Base-by-base conservation (phyloP, 2,113 vertebrate species). In the Tyrannus savana region DNA sequence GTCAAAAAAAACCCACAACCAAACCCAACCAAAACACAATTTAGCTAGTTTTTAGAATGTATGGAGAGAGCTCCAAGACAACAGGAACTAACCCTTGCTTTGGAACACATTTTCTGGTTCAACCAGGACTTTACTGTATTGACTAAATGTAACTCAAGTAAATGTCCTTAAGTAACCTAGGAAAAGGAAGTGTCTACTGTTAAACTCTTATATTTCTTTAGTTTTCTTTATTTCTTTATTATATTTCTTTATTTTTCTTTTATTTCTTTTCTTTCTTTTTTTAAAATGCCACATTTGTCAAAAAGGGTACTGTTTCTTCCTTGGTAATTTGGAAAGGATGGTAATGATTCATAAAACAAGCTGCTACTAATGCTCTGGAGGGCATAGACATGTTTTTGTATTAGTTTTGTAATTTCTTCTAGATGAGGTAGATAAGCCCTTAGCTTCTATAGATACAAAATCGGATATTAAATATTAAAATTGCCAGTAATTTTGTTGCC, bases 271-370 rank as follows among this genome's bases (percentile, higher is more conserved):
- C 50, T 52, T 52, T 28, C 25, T 15, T 52, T 63, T 44, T 88
- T 86, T 59, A 59, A 93, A 95, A 93, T 86, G 50, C 37, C 46
- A 27, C 14, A 27, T 88, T 93, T 2, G 0, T 92, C 50, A 79
- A 60, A 73, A 15, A 42, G 6, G 8, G 16, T 79, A 49, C 41
- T 22, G 41, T 67, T 87, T 87, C 55, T 85, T 92, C 42, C 50
- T 80, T 0, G 0, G 31, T 80, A 83, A 94, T 92, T 95, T 90
- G 55, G 23, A 93, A 93, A 86, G 59, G 63, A 47, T 2, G 19
- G 50, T 55, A 87, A 86, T 88, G 88, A 92, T 90, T 95, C 90
- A 93, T 86, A 74, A 86, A 86, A 79, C 75, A 96, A 93, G 55
- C 52, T 95, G 86, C 39, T 89, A 31, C 14, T 84, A 81, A 75